Conservation (phyloP, 2,113 vertebrate genomes). For the Arenaria interpres region DNA sequence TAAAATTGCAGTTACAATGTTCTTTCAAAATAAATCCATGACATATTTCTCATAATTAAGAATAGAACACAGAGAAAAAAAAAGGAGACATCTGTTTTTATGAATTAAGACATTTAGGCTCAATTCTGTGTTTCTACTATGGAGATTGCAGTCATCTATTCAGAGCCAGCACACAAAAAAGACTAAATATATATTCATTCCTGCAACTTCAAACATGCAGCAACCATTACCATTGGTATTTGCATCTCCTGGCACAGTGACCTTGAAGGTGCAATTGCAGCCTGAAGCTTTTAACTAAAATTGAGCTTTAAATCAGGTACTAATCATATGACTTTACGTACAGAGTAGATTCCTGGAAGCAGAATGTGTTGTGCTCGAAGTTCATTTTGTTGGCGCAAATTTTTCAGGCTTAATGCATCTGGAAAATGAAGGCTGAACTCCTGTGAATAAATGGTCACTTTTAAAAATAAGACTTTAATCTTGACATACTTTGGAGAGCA, state of each 20-base stretch:
- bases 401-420: background rate
- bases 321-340: background rate
- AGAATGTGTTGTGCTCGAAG: background rate
- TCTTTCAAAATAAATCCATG: background rate
- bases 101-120: background rate
- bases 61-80: background rate
- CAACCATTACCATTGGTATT: background rate
- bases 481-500: background rate
- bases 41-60: background rate
- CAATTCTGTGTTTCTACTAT: background rate
- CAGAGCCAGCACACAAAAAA: background rate
- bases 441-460: background rate
- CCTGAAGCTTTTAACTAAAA: background rate
- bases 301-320: background rate
- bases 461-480: background rate
- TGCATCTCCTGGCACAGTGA: background rate
- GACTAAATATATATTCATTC: background rate
- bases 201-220: background rate
- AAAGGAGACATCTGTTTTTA: background rate
- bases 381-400: background rate
- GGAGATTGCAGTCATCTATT: background rate
- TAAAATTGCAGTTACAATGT: background rate
- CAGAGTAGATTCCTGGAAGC: background rate
- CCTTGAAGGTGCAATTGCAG: background rate
- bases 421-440: background rate